Conservation (phyloP, 1,140 invertebrate genomes). For the Phymastichus coffea region DNA sequence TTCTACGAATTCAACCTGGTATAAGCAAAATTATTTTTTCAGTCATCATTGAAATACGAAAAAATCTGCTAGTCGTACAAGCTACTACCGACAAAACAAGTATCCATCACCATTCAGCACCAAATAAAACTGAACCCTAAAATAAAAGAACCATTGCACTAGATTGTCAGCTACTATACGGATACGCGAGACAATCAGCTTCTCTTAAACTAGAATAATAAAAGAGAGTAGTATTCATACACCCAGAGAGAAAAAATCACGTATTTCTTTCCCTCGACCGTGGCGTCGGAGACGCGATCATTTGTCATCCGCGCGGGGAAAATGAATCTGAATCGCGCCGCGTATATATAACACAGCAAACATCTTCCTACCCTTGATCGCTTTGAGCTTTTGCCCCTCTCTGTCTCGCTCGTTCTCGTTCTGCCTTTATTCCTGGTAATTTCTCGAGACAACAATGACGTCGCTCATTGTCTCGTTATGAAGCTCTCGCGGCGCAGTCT, state of each 20-base stretch:
- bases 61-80: no score
- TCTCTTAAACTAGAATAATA: no score
- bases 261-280: background rate
- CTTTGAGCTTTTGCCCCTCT: background rate
- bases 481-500: background rate
- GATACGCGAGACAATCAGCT: no score
- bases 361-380: background rate
- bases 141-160: background rate
- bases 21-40: no score
- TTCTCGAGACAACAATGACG: conserved; percentile 21
- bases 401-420: background rate
- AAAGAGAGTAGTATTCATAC: background rate
- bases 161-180: no score
- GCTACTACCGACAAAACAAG: no score
- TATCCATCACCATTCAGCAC: no score
- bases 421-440: conserved; percentile 8
- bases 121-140: no score
- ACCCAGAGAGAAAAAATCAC: background rate
- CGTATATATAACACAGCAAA: background rate
- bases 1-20: no score
- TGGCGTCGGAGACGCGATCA: background rate
- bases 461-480: conserved; percentile 28
- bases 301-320: background rate
- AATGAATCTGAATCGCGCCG: background rate
- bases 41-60: no score